Evolutionary conservation across 1,140 invertebrate genomes (phyloP).

Genomic region (Cotesia typhae): DNA sequence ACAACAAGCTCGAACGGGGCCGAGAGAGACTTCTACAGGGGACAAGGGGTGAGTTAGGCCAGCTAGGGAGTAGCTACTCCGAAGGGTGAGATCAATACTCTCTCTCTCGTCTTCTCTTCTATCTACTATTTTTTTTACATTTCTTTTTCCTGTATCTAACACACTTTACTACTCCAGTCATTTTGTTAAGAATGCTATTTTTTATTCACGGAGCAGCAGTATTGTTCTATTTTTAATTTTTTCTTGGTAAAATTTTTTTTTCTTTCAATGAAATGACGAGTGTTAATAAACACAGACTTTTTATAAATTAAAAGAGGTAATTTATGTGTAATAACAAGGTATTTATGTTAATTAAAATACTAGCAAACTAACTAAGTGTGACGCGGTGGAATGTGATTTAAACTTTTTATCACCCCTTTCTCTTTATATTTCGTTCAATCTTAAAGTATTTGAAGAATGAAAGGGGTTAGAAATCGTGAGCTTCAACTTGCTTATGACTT

Average conservation of each 20-base stretch:
- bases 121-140: constrained; percentile 44
- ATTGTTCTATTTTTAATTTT: too few relatives aligned
- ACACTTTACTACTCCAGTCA: constrained; percentile 20
- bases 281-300: not conserved
- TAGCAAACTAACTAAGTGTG: constrained; percentile 52
- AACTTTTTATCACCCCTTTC: not conserved
- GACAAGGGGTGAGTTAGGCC: constrained; percentile 50
- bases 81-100: constrained; percentile 64
- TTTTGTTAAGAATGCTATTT: constrained; percentile 4
- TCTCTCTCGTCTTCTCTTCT: constrained; percentile 50
- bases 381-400: constrained; percentile 44
- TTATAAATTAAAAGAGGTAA: not conserved
- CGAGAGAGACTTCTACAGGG: constrained; percentile 51
- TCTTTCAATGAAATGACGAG: too few relatives aligned
- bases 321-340: constrained; percentile 54
- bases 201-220: too few relatives aligned
- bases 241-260: too few relatives aligned
- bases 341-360: constrained; percentile 48
- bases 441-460: too few relatives aligned
- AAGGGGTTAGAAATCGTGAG: too few relatives aligned
- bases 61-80: constrained; percentile 58
- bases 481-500: too few relatives aligned
- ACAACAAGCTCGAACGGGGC: constrained; percentile 59
- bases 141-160: constrained; percentile 37
- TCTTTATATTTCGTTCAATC: too few relatives aligned